Percentiles rank a stretch among this genome's conserved stretches.
phyloP scores from a whole-genome alignment of 2,888 invertebrate genomes.

The Sarcophaga carnaria region DNA sequence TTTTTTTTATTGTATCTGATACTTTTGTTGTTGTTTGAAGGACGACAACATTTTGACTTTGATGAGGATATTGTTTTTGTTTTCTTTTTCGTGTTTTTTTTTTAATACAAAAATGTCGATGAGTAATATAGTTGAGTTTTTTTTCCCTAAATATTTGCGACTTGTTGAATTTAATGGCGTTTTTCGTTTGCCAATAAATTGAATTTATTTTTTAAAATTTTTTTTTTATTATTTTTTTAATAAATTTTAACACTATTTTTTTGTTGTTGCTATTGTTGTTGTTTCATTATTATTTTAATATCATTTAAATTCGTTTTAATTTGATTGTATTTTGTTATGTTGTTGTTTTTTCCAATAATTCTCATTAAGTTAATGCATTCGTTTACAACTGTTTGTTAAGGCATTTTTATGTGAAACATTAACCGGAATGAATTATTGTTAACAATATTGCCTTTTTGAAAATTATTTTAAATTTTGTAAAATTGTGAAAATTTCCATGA shows the following conservation, averaged over 20 bases:
- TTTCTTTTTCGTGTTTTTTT: constrained; percentile 1
- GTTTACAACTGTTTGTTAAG: background rate
- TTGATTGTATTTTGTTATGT: background rate
- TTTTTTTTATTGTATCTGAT: constrained; percentile 9
- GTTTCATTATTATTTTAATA: constrained; percentile 9
- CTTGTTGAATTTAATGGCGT: constrained; percentile 75
- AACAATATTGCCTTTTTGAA: background rate
- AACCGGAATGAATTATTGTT: background rate
- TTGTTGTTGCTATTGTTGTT: constrained; percentile 33
- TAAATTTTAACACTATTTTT: background rate
- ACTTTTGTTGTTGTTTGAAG: constrained; percentile 16
- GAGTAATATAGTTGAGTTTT: constrained; percentile 41
- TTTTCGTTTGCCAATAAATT: constrained; percentile 13
- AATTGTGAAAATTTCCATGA: constrained; percentile 21
- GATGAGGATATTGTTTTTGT: background rate
- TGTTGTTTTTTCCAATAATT: background rate
- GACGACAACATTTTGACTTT: background rate
- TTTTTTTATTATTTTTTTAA: background rate
- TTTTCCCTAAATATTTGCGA: constrained; percentile 71
- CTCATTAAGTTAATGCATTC: background rate
- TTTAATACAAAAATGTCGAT: constrained; percentile 20
- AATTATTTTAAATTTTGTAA: constrained; percentile 1
- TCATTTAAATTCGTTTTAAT: background rate
- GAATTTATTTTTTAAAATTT: background rate
- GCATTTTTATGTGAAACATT: constrained; percentile 1